Base-by-base conservation (phyloP, 2,797 vertebrate genomes). In the Myotis planiceps region DNA sequence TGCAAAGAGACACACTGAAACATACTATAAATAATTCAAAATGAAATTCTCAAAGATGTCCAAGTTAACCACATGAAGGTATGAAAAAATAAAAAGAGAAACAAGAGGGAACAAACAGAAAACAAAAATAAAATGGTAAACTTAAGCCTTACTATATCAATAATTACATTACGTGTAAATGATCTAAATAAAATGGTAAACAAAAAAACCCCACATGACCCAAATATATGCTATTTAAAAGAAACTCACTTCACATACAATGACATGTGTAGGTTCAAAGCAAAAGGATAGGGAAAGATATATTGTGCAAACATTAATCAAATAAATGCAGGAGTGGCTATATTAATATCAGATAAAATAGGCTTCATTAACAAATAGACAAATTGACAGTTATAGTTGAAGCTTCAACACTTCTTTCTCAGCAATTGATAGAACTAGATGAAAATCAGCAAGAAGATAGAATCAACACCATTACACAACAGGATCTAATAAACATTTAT, bases 201-300 rank as follows among this genome's bases (percentile, higher is more conserved):
- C 42, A 58, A 58, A 60, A 47, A 78, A 65, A 71, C 5, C 37
- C 37, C 5, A 45, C 45, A 60, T 63, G 8, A 72, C 42, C 49
- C 34, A 63, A 49, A 80, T 60, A 71, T 12, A 49, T n/a, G n/a
- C 18, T 92, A 92, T 37, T 78, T 78, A 58, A 92, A 92, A 86
- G 21, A 71, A 79, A 51, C 9, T 60, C n/a, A 68, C 32, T 86
- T 81, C 51, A 79, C 79, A 60, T 86, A 63, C 3, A 79, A 63
- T 91, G 29, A 42, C 55, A 74, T 65, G 55, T 23, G 12, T 65
- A 42, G 5, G 55, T 39, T 45, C 45, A 86, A 37, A 91, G 79
- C 19, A 65, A 82, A 82, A 68, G 37, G 25, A 85, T 37, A 78
- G 39, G 32, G 39, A 92, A 60, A 63, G 15, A n/a, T 47, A 55